phyloP scores from a whole-genome alignment of 30 jellyfish, hydroid and myxozoan species.

The Sanderia malayensis region DNA sequence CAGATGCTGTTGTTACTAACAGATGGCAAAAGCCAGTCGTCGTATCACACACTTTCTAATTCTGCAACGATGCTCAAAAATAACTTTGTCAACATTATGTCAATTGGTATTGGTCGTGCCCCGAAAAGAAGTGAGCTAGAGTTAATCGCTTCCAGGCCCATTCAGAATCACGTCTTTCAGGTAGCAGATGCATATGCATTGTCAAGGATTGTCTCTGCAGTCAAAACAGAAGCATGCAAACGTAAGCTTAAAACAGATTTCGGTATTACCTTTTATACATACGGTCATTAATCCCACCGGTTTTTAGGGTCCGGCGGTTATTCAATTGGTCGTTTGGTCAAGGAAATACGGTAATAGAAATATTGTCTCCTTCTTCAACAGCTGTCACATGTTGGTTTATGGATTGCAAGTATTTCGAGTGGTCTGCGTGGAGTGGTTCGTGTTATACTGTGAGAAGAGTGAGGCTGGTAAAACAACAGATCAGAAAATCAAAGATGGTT shows the following conservation, averaged over 20 bases:
- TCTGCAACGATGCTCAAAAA: conserved; percentile 59
- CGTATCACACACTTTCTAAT: conserved; percentile 22
- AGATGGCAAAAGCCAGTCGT: conserved; percentile 67
- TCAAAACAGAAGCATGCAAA: conserved; percentile 67
- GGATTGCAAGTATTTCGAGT: conserved; percentile 55
- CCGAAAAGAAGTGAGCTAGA: conserved; percentile 52
- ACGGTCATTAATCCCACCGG: too few species aligned
- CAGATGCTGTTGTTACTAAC: conserved; percentile 65
- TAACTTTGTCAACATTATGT: conserved; percentile 60
- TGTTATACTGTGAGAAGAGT: conserved; percentile 45
- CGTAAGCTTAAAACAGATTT: conserved; percentile 34
- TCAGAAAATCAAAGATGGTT: conserved; percentile 57
- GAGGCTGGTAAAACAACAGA: conserved; percentile 47
- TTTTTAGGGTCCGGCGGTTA: too few species aligned
- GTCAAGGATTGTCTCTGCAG: conserved; percentile 33
- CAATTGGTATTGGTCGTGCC: conserved; percentile 62
- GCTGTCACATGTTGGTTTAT: conserved; percentile 59
- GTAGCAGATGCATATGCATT: conserved; percentile 61
- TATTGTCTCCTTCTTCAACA: too few species aligned
- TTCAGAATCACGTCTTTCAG: conserved; percentile 52
- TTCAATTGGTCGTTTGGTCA: too few species aligned
- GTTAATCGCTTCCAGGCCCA: conserved; percentile 66
- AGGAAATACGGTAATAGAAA: too few species aligned
- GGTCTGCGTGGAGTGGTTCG: conserved; percentile 73
- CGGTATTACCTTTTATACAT: too few species aligned